Base-by-base conservation (phyloP, 2,797 vertebrate species). In the Sus cebifrons region DNA sequence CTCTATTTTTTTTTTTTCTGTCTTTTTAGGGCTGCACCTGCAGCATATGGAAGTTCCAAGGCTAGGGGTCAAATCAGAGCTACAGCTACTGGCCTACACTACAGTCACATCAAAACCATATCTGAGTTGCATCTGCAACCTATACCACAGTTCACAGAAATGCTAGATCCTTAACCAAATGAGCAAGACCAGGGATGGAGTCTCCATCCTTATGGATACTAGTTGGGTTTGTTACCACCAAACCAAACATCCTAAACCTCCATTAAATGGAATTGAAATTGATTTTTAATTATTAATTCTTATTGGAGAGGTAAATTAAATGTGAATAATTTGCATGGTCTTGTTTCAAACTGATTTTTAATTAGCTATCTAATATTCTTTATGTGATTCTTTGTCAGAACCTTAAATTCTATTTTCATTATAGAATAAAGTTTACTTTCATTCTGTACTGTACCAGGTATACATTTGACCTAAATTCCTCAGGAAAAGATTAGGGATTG, bases 251-350 rank as follows among this genome's bases (percentile, higher is more conserved):
- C 36, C 6, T 36, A 78, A 96, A 77, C 74, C 29, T 95, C 62
- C 89, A 18, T 67, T 92, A 89, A 83, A 18, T 95, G 16, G 36
- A 94, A 89, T 44, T 89, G 44, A 74, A 89, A 86, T 92, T 62
- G 13, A 67, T 86, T 96, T 90, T 89, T 94, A 87, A 75, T 65
- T 36, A 91, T 88, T 94, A 6, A 64, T 93, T 93, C 21, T 86
- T 4, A 79, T 86, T 90, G 93, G n/a, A 95, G 91, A 90, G 82
- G 77, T 86, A 86, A 88, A 91, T 68, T 89, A 27, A 96, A 88
- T 49, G 29, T 95, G 62, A 94, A 92, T 94, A 90, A 89, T 90
- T 92, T 96, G 5, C 49, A 88, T 94, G 25, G 16, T 87, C 29
- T 95, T 86, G 0, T 83, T 91, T 95, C 54, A 71, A 32, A 54